Base-by-base conservation (phyloP, 2,113 vertebrate species). In the Malurus alboscapulatus region DNA sequence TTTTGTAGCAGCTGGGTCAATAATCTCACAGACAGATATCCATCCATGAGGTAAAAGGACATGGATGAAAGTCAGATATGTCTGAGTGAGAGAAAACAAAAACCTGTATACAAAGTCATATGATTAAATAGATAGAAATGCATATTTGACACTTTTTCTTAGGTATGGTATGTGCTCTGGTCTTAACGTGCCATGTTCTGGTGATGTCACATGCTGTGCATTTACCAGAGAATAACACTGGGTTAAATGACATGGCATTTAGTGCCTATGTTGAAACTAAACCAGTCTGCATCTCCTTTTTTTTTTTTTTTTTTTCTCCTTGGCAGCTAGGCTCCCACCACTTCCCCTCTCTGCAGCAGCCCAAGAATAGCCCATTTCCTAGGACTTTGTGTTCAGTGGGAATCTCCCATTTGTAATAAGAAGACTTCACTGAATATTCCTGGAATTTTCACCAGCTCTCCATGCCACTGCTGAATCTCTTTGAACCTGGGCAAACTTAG, bases 281-380 rank as follows among this genome's bases (percentile, higher is more conserved):
- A 76, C 25, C 58, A 47, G 19, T 19, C 14, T 61, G 30, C 51
- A 53, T 21, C 5, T 19, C 17, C 9, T 17, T 62, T 47, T 51
- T 65, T 45, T 22, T 20, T 29, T 25, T 61, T 51, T 38, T 47
- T 47, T 48, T 36, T 9, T 0, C 26, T 75, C 20, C 47, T 59
- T 68, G 48, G 57, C 51, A 89, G 47, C 29, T 21, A 51, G 77
- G 22, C 50, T 87, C 9, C 26, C 38, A 44, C 29, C 32, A 94
- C 92, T 92, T 95, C 93, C 94, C 67, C 75, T 91, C 75, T 82
- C 65, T 55, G 68, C 47, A 85, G 59, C 8, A 71, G 67, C 59
- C 63, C 75, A 51, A 85, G 54, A 94, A 71, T 20, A 92, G 83
- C 27, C 38, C 61, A 45, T 59, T 81, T 94, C 55, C 67, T 74